Evolutionary conservation across 2,113 vertebrate genomes (phyloP), one percentile per base, ranked within the genome.

Genomic region (Lichenostomus cassidix): DNA sequence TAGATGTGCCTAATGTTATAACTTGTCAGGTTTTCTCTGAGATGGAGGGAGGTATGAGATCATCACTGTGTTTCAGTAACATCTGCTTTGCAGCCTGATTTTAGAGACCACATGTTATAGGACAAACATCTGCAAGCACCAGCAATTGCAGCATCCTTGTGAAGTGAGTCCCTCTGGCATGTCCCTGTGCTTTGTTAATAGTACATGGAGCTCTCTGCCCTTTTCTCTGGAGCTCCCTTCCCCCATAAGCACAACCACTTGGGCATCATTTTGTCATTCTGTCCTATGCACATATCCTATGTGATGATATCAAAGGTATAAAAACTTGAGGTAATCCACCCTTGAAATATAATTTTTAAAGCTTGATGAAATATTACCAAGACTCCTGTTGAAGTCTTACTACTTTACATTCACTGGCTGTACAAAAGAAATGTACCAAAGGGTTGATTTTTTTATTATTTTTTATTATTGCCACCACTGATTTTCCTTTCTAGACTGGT

Each of bases 111-210:
- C 13, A 35, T 85, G 22, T 27, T 62, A 9, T 20, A 70, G 56
- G 18, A 27, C 7, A 77, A 58, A 53, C 21, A n/a, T 41, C 35
- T 63, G 28, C 0, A 0, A 64, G 33, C 44, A 47, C 35, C 70
- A 52, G 42, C 33, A 67, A 19, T 44, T 83, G 42, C 31, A 67
- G n/a, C 24, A 49, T 86, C 52, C 24, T 67, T 83, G 71, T 86
- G 37, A 86, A 75, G 21, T 12, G 37, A 59, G n/a, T 69, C 18
- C 4, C 16, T 60, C 29, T 87, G 69, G 11, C 14, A 24, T 46
- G 15, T 65, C 6, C 8, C 5, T 11, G 9, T 53, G n/a, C 22
- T 53, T 69, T 53, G 24, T 70, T 78, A 39, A 17, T 17, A 46
- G 8, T 35, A 21, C 24, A 5, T 25, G 28, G 25, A 60, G 11